Evolutionary conservation across 1,140 invertebrate genomes (phyloP), one percentile per base, ranked within the genome.

Genomic region (Drosophila oshimai): DNA sequence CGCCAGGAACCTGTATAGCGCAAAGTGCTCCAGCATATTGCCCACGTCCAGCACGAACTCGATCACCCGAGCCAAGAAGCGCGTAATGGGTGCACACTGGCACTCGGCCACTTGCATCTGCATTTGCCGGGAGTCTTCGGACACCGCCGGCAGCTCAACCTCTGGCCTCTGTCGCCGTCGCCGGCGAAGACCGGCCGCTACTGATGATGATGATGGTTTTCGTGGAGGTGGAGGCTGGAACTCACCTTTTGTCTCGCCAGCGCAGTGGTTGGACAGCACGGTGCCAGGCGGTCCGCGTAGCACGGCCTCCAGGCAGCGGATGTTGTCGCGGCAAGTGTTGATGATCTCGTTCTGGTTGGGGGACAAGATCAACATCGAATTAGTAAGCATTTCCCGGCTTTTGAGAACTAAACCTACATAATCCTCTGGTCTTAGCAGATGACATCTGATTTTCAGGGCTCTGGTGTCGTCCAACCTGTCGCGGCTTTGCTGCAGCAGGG

Each of bases 261-360:
- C 58, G 69, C 90, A 90, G 17, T 80, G 76, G 15, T 70, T 60
- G 15, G 90, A 91, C 6, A 91, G 51, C 37, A 91, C 84, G 31
- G 81, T 89, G 46, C 89, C 89, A 28, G 88, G 77, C 17, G 90
- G 90, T 18, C 91, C 91, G 24, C 74, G 79, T 41, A 94, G 77
- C 51, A 95, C 92, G 13, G 92, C 89, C 81, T 94, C 92, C 80
- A 96, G 92, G 80, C 93, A 95, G 54, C 92, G 93, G 45, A 95
- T 93, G 88, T 96, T 96, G 74, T 96, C 95, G 81, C 93, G 93
- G 90, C 95, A 96, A 34, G 95, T 95, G 36, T 93, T 93, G 75
- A 95, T 92, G 60, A 96, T 92, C 91, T 96, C 95, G 62, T 92
- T 93, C 96, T 97, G 92, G 29, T 72, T 53, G n/a, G 6, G 29